Base-by-base conservation (phyloP, 2,888 invertebrate genomes). In the Schrankia costaestrigalis region DNA sequence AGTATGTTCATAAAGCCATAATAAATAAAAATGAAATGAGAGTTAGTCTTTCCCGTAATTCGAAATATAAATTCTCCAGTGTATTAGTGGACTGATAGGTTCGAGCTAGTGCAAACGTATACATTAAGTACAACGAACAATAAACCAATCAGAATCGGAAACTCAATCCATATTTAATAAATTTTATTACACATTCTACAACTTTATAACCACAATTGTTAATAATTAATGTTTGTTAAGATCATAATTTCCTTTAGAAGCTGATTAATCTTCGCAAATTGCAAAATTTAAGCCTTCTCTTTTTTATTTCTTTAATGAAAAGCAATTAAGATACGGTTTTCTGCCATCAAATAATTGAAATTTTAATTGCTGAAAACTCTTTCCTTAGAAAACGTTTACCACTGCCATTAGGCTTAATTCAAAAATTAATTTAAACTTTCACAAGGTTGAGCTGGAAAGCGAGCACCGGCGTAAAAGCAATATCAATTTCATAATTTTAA, bases 401-500 rank as follows among this genome's bases (percentile, higher is more conserved):
- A 73, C 71, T 81, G 79, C 80, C 70, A 85, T 86, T 85, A 85
- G 81, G 78, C 81, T 80, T 82, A 83, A 84, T 84, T 83, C 83
- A 83, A 87, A 88, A 86, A 86, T 85, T 87, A 85, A 88, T 87
- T 87, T 88, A 81, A 87, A 88, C 83, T 87, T 85, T 80, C 76
- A 79, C 82, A 82, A 87, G 84, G 81, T 79, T 82, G 72, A 71
- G 69, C 64, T 66, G 76, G 74, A 77, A 73, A 76, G 73, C 80
- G 78, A 72, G 62, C 74, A 68, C 69, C 70, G 66, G 67, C 79
- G 78, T 78, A 78, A 86, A 85, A 78, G 85, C 84, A 84, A 86
- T 88, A 88, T 88, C 87, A 87, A 88, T 86, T 86, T 87, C 84
- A 87, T 87, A 85, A 87, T 88, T 89, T 88, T 89, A 87, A 89